phyloP scores from a whole-genome alignment of 2,888 invertebrate genomes.

The Glyphotaelius pellucidus region DNA sequence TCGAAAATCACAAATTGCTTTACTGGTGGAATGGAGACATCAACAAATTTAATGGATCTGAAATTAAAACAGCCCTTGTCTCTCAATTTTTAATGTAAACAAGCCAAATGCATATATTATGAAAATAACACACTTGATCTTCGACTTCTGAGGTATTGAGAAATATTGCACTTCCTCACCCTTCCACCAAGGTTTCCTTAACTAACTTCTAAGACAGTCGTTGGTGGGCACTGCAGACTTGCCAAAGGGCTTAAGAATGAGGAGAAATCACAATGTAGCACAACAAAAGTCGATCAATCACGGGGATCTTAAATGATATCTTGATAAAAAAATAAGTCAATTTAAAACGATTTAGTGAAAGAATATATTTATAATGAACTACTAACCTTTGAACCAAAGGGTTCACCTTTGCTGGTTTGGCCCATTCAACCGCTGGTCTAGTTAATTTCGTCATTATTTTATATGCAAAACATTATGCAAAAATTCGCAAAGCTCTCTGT shows the following conservation, averaged over 20 bases:
- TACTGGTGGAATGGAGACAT: constrained; percentile 9
- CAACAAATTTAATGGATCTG: constrained; percentile 5
- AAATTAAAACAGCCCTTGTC: background rate
- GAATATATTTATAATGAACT: background rate
- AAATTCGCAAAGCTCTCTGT: background rate
- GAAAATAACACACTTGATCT: no score
- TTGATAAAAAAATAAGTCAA: no score
- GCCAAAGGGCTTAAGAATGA: no score
- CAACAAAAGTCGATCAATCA: background rate
- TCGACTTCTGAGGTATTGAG: no score
- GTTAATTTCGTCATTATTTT: constrained; percentile 1
- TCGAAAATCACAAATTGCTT: constrained; percentile 55
- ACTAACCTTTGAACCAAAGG: background rate
- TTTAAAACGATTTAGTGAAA: no score
- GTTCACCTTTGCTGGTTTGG: background rate
- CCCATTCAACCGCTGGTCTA: background rate
- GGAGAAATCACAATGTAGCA: background rate
- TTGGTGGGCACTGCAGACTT: no score
- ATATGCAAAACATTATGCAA: background rate
- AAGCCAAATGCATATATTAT: no score
- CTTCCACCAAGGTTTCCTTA: background rate
- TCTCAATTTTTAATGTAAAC: no score
- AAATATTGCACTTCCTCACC: background rate
- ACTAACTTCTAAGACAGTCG: background rate
- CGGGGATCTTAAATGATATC: no score